Evolutionary conservation across 2,888 invertebrate genomes (phyloP).

Genomic region (Bursaphelenchus okinawaensis): DNA sequence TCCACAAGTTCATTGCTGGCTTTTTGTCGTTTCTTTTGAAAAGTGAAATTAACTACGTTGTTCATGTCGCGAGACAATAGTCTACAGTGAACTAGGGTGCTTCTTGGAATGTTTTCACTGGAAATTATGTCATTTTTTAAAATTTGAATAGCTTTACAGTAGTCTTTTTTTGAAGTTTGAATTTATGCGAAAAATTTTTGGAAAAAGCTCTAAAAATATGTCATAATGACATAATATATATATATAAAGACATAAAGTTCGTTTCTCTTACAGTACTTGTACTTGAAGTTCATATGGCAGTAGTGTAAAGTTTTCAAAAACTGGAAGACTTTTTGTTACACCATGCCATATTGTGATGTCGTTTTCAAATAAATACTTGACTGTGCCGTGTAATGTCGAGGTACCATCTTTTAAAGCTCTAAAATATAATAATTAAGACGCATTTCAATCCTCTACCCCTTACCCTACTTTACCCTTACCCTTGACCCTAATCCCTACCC

Average conservation of each 20-base stretch:
- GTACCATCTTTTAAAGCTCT: not conserved
- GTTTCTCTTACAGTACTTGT: not conserved
- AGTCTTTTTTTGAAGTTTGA: too few relatives aligned
- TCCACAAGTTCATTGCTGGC: not conserved
- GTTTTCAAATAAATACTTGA: not conserved
- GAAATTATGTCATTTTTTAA: too few relatives aligned
- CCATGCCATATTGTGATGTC: too few relatives aligned
- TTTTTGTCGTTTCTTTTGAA: not conserved
- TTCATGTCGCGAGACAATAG: not conserved
- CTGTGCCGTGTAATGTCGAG: not conserved
- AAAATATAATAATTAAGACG: too few relatives aligned
- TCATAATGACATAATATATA: too few relatives aligned
- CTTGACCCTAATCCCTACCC: too few relatives aligned
- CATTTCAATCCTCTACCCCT: too few relatives aligned
- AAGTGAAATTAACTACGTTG: not conserved
- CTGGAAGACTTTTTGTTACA: too few relatives aligned
- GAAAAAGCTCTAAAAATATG: too few relatives aligned
- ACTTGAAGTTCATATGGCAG: not conserved
- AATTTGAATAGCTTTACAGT: too few relatives aligned
- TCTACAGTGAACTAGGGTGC: not conserved
- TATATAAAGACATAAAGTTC: too few relatives aligned
- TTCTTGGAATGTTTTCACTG: not conserved
- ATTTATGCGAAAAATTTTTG: not conserved
- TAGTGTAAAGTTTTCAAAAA: not conserved
- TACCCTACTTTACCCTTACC: too few relatives aligned